phyloP scores from a whole-genome alignment of 1,140 invertebrate species.

The Pinna nobilis region DNA sequence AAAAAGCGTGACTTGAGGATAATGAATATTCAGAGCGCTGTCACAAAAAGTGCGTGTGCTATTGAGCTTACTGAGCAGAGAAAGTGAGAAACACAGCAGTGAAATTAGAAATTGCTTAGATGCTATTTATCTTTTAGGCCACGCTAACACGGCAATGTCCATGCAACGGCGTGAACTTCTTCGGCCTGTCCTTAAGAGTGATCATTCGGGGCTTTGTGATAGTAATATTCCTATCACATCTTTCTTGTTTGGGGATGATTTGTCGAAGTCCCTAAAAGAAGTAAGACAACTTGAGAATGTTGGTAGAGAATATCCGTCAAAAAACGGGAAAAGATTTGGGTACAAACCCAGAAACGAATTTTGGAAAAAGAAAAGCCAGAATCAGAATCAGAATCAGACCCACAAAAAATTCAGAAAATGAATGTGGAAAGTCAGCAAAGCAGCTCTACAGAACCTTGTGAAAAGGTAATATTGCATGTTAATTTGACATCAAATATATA shows the following conservation, averaged over 20 bases:
- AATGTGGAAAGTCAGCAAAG: background rate
- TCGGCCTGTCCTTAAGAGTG: background rate
- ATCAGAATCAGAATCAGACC: background rate
- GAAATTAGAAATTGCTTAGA: slow-evolving; percentile 10
- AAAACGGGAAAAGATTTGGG: background rate
- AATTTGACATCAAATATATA: background rate
- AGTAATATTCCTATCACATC: background rate
- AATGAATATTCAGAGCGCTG: background rate
- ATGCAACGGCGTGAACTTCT: background rate
- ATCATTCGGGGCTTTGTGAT: slow-evolving; percentile 1
- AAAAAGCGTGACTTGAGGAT: slow-evolving; percentile 1
- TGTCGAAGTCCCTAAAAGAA: background rate
- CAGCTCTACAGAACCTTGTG: background rate
- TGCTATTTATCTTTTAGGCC: slow-evolving; percentile 12
- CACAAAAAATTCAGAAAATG: no score
- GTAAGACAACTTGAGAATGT: background rate
- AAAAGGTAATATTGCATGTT: background rate
- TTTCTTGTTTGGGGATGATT: slow-evolving; percentile 12
- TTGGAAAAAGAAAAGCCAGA: background rate
- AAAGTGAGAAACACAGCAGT: background rate
- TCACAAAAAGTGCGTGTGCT: slow-evolving; percentile 3
- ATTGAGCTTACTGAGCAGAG: background rate
- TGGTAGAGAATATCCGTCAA: background rate
- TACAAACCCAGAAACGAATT: background rate
- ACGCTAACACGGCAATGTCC: slow-evolving; percentile 7